Evolutionary conservation across 35 echinoderm and acorn worm species (phyloP), one percentile per base, ranked within the genome.

Genomic region (Ophiothrix spiculata): DNA sequence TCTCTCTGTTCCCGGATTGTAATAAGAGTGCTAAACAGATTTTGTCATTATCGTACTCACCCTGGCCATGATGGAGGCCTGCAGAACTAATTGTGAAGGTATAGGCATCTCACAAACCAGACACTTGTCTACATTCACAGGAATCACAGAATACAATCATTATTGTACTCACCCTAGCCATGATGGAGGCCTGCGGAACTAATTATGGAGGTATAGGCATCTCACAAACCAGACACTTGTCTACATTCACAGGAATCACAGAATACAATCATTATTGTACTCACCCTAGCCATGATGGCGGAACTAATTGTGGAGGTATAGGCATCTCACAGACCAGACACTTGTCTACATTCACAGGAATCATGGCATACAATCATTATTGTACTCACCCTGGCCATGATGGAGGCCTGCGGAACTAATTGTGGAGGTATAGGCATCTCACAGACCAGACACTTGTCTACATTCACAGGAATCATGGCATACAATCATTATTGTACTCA

Each of bases 381-480:
- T n/a, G n/a, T n/a, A n/a, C n/a, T 83, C 54, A 97, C 94, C 88
- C 90, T 93, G 14, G 94, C 49, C 89, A 94, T 93, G 74, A 99
- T 88, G 31, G 92, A 94, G 33, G 96, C 96, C 77, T 99, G 96
- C 56, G 96, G 96, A 38, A 99, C 83, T 16, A 99, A 86, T 85
- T 99, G 96, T 28, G 96, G 96, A 37, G 96, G 89, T 2, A 99
- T 94, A 40, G 90, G 88, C 79, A 87, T 94, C 77, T 99, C 96
- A 94, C 96, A 99, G 14, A 99, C 92, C 40, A 94, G 56, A 91
- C 96, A 99, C 40, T 91, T 94, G 35, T 87, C 49, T 14, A 93
- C 92, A 85, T 99, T 99, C 15, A 99, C 84, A 39, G 96, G 96
- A 39, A 98, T 87, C 96, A 99, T 99, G n/a, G 96, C n/a, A n/a